A percentile compares a stretch with the other conserved stretches of the same genome.
These are phyloP conservation scores for Riparia riparia DNA, from an alignment of 2,113 vertebrate genomes.

Conservation along the genomic window DNA sequence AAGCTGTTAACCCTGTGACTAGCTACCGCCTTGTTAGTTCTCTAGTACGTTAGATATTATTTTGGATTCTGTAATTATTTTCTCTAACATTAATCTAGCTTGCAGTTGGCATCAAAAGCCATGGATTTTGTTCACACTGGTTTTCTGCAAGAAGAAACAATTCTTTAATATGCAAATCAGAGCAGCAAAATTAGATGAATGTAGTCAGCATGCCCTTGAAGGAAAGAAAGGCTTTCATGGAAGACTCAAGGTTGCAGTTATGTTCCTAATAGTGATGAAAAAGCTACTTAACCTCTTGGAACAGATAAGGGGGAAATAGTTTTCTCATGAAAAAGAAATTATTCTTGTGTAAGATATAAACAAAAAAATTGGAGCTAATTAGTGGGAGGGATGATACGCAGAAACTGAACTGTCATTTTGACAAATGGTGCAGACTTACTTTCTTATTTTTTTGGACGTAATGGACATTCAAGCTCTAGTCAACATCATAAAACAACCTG, in stretches of 20 bases:
- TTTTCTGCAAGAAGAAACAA: slow-evolving; percentile 47
- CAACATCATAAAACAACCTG: not conserved
- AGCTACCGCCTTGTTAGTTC: not conserved
- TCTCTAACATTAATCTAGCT: not conserved
- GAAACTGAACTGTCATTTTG: not conserved
- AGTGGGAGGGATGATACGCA: not conserved
- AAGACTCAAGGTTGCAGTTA: slow-evolving; percentile 13
- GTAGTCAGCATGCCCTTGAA: slow-evolving; percentile 22
- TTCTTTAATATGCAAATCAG: slow-evolving; percentile 60
- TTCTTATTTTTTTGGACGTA: not conserved
- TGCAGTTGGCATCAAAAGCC: slow-evolving; percentile 23
- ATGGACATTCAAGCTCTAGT: not conserved
- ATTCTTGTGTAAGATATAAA: not conserved
- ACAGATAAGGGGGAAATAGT: not conserved
- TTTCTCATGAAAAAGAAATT: not conserved
- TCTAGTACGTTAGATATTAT: not conserved
- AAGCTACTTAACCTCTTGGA: slow-evolving; percentile 23
- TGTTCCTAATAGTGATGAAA: not conserved
- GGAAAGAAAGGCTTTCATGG: slow-evolving; percentile 26
- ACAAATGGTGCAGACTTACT: not conserved
- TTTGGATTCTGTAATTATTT: slow-evolving; percentile 15
- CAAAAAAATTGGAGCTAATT: not conserved
- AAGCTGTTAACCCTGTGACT: not conserved
- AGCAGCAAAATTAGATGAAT: not conserved
- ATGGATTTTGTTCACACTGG: not conserved